These are phyloP conservation scores for Noctua janthina DNA, from an alignment of 2,888 invertebrate species.

Conservation along the genomic window DNA sequence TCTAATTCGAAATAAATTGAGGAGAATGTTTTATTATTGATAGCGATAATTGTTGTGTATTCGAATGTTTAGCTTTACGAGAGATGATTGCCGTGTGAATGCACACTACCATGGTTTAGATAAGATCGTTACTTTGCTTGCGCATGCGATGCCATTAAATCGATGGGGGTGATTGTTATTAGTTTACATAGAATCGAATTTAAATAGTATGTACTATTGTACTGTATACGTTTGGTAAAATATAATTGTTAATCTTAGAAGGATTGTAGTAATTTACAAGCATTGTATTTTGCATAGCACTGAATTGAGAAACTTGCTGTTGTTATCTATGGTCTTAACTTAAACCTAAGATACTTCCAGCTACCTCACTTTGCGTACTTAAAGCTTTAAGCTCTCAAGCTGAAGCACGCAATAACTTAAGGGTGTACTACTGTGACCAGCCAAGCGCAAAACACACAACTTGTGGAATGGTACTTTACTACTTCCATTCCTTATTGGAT, in stretches of 20 bases:
- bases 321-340: conserved; percentile 29
- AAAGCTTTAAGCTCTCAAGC: conserved; percentile 24
- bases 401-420: conserved; percentile 37
- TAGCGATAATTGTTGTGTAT: conserved; percentile 67
- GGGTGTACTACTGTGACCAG: conserved; percentile 13
- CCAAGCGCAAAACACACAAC: conserved; percentile 15
- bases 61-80: conserved; percentile 52
- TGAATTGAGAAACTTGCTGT: not conserved
- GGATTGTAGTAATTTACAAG: not conserved
- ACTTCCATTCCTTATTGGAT: not conserved
- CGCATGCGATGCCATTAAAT: conserved; percentile 43
- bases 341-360: conserved; percentile 17
- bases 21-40: conserved; percentile 68
- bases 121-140: conserved; percentile 45
- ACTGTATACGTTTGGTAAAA: not conserved
- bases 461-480: not conserved
- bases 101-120: conserved; percentile 54
- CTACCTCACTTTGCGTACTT: conserved; percentile 38
- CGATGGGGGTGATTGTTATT: conserved; percentile 16
- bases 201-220: not conserved
- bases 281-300: not conserved
- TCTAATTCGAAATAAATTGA: conserved; percentile 71
- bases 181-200: conserved; percentile 6
- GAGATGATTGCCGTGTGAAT: conserved; percentile 61
- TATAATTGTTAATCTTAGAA: not conserved